Conservation (phyloP, 2,888 invertebrate genomes). For the Disparrhopalites patrizii region DNA sequence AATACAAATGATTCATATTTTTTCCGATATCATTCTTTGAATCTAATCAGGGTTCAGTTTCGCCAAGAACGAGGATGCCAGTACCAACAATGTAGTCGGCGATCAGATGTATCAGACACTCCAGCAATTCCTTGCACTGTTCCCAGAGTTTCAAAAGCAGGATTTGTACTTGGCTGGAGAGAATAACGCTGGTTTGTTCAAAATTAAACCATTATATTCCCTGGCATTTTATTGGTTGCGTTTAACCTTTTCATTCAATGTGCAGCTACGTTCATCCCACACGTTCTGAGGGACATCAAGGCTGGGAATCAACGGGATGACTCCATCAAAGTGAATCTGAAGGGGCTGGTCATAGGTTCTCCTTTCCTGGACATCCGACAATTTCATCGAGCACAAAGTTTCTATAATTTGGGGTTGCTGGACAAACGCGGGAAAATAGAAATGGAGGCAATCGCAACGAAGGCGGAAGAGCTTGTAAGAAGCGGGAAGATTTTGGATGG, state of each 20-base stretch:
- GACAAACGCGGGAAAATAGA: slow-evolving; percentile 53
- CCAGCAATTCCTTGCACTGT: slow-evolving; percentile 75
- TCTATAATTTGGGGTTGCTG: slow-evolving; percentile 70
- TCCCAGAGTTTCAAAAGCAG: slow-evolving; percentile 67
- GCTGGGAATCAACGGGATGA: slow-evolving; percentile 57
- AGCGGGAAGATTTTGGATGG: background rate
- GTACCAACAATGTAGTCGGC: background rate
- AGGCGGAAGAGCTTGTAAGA: background rate
- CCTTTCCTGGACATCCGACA: slow-evolving; percentile 67
- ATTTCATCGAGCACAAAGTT: slow-evolving; percentile 69
- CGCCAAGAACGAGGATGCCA: slow-evolving; percentile 61
- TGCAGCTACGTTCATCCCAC: slow-evolving; percentile 42
- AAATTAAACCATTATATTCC: no score
- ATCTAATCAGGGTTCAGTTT: slow-evolving; percentile 83
- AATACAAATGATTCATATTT: no score
- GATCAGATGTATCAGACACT: slow-evolving; percentile 50
- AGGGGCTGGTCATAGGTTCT: slow-evolving; percentile 62
- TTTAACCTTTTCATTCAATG: no score
- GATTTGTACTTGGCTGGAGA: slow-evolving; percentile 85
- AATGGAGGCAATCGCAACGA: slow-evolving; percentile 54
- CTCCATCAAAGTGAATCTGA: slow-evolving; percentile 61
- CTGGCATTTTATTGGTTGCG: no score
- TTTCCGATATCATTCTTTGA: no score
- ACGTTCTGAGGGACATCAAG: slow-evolving; percentile 63
- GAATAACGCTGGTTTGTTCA: slow-evolving; percentile 61